Evolutionary conservation across 1,140 invertebrate genomes (phyloP).

Genomic region (Drosophila dunni): DNA sequence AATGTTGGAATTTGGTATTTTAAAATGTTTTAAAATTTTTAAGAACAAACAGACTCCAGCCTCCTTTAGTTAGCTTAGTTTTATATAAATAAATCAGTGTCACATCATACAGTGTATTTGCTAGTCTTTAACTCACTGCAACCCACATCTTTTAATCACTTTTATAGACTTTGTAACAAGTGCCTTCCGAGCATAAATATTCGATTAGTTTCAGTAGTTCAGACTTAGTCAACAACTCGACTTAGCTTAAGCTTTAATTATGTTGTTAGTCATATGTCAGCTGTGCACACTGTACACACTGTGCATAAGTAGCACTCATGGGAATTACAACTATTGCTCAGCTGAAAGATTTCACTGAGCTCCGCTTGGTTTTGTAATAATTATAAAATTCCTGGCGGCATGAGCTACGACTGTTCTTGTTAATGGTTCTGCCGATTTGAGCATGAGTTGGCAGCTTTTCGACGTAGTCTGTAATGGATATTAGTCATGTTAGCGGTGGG

Average conservation of each 20-base stretch:
- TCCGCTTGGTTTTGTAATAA: neutral
- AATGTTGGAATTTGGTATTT: too few species aligned
- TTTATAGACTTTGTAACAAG: neutral
- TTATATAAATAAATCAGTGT: too few species aligned
- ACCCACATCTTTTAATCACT: too few species aligned
- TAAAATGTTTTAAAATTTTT: too few species aligned
- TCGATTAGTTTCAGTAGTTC: neutral
- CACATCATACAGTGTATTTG: too few species aligned
- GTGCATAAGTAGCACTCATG: neutral
- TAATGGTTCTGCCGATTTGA: neutral
- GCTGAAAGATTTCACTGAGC: constrained; percentile 3
- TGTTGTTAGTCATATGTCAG: constrained; percentile 25
- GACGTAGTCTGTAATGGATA: constrained; percentile 1
- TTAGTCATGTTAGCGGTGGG: constrained; percentile 21
- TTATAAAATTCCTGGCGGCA: neutral
- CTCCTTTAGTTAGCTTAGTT: too few species aligned
- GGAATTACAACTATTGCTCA: constrained; percentile 3
- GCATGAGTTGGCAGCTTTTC: neutral
- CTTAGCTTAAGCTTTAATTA: neutral
- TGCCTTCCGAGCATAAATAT: neutral
- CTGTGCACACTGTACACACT: neutral
- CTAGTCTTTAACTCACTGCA: too few species aligned
- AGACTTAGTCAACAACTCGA: neutral
- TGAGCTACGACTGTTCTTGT: neutral
- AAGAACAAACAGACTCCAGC: too few species aligned